phyloP scores from a whole-genome alignment of 2,888 invertebrate genomes.

The Eulithis testata region DNA sequence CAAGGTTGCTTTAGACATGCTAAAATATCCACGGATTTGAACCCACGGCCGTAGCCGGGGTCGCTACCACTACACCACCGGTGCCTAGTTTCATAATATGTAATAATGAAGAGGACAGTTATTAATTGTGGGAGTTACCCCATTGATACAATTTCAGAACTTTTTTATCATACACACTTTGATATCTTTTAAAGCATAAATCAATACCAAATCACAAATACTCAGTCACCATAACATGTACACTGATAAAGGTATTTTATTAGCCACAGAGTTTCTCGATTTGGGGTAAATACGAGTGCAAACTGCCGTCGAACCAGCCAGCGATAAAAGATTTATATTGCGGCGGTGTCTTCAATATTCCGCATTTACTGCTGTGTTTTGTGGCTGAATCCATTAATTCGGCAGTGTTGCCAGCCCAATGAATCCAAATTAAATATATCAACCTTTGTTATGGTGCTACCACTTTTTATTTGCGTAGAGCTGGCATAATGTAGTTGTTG shows the following conservation, averaged over 20 bases:
- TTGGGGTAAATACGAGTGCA: constrained; percentile 33
- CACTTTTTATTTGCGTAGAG: constrained; percentile 2
- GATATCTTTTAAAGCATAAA: too few species aligned
- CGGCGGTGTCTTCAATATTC: constrained; percentile 42
- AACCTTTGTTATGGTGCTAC: constrained; percentile 34
- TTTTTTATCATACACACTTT: too few species aligned
- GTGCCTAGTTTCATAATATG: too few species aligned
- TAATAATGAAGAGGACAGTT: too few species aligned
- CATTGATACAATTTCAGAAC: too few species aligned
- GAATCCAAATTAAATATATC: constrained; percentile 50
- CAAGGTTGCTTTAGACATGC: constrained; percentile 1
- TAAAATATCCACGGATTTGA: too few species aligned
- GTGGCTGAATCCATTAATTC: constrained; percentile 47
- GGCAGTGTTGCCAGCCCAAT: constrained; percentile 46
- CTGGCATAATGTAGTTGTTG: background rate
- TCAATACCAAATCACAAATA: constrained; percentile 18
- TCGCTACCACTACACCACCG: too few species aligned
- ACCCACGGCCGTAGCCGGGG: too few species aligned
- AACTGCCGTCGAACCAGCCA: constrained; percentile 31
- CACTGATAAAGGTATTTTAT: constrained; percentile 40
- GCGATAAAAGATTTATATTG: constrained; percentile 41
- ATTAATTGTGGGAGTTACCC: too few species aligned
- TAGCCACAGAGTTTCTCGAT: constrained; percentile 33
- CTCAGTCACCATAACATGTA: constrained; percentile 28
- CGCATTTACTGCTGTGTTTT: constrained; percentile 42